These are phyloP conservation scores for Sebastes trivittatus DNA, from an alignment of 2,797 vertebrate genomes.

Conservation along the genomic window DNA sequence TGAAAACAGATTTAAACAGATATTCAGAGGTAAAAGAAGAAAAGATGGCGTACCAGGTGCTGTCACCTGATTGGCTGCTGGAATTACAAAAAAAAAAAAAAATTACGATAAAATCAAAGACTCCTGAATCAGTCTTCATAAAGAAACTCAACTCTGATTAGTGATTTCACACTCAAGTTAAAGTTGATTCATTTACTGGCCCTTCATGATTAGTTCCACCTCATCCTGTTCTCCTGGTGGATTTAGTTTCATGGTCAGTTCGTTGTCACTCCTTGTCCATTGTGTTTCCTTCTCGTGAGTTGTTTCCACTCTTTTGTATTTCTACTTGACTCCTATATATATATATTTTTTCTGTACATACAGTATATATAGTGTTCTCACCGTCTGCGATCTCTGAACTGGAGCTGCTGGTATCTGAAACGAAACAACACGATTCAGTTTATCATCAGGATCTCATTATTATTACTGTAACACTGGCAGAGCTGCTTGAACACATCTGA, in stretches of 20 bases:
- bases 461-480: background rate
- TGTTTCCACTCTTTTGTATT: too few relatives aligned
- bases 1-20: background rate
- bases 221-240: too few relatives aligned
- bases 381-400: constrained; percentile 70
- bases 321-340: too few relatives aligned
- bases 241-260: too few relatives aligned
- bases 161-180: background rate
- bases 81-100: constrained; percentile 38
- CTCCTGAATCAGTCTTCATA: background rate
- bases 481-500: background rate
- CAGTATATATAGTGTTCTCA: constrained; percentile 40
- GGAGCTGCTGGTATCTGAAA: constrained; percentile 74
- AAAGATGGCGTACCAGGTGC: constrained; percentile 59
- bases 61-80: constrained; percentile 63
- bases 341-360: too few relatives aligned
- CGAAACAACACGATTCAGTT: background rate
- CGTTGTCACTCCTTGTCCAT: too few relatives aligned
- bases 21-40: background rate
- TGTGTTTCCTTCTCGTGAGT: too few relatives aligned
- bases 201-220: too few relatives aligned
- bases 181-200: background rate
- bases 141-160: background rate
- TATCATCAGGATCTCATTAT: background rate
- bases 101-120: background rate